These are phyloP conservation scores for Cephus sareptanus DNA, from an alignment of 2,888 invertebrate species.

Conservation along the genomic window DNA sequence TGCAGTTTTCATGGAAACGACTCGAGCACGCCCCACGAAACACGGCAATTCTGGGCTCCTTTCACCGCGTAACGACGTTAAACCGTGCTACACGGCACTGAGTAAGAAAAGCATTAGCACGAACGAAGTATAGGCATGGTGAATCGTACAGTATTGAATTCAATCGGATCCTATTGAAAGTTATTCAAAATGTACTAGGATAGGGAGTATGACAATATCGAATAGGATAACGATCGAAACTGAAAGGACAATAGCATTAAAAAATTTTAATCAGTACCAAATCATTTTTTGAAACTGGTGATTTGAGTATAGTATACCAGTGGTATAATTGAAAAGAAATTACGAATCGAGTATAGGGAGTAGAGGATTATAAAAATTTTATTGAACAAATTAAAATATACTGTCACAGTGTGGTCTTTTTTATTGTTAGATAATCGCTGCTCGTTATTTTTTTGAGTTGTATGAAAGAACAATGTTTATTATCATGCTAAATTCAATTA, in stretches of 20 bases:
- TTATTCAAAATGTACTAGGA: not conserved
- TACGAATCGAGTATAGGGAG: not conserved
- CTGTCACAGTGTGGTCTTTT: not conserved
- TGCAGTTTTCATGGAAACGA: not conserved
- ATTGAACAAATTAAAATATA: not conserved
- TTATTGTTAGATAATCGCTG: not conserved
- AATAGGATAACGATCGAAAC: not conserved
- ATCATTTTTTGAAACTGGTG: not conserved
- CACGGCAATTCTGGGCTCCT: not conserved
- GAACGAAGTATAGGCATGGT: not conserved
- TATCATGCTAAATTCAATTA: not conserved
- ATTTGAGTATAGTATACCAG: not conserved
- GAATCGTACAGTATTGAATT: not conserved
- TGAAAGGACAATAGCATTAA: not conserved
- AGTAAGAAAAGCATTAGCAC: not conserved
- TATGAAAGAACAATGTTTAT: not conserved
- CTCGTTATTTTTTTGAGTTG: not conserved
- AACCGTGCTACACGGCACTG: not conserved
- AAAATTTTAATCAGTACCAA: not conserved
- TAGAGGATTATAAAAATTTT: not conserved
- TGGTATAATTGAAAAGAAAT: not conserved
- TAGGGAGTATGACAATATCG: not conserved
- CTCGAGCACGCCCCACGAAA: not conserved
- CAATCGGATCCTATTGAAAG: not conserved
- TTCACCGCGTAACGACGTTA: not conserved